Evolutionary conservation across 2,888 invertebrate genomes (phyloP).

Genomic region (Thymelicus lineola): DNA sequence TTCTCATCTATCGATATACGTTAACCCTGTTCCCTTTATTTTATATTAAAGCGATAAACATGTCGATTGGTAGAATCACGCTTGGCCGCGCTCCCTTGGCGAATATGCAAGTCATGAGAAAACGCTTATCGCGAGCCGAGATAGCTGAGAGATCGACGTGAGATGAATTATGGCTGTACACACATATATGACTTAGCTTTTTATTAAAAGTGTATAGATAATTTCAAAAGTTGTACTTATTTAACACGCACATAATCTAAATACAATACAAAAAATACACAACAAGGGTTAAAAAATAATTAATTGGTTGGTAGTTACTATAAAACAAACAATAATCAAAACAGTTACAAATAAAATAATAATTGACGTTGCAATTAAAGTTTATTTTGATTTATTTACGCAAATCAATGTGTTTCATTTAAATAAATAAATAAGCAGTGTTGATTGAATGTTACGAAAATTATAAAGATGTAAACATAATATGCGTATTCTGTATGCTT

Average conservation of each 20-base stretch:
- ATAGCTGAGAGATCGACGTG: constrained; percentile 68
- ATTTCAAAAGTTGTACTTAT: no score
- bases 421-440: background rate
- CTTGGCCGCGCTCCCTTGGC: constrained; percentile 74
- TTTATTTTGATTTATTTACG: no score
- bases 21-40: constrained; percentile 76
- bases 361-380: no score
- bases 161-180: constrained; percentile 74
- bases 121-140: constrained; percentile 79
- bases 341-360: no score
- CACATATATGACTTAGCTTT: constrained; percentile 62
- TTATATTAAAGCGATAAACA: constrained; percentile 85
- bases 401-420: background rate
- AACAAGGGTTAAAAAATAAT: no score
- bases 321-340: no score
- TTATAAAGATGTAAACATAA: constrained; percentile 31
- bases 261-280: no score
- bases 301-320: no score
- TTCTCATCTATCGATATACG: constrained; percentile 76
- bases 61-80: constrained; percentile 81
- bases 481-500: constrained; percentile 40
- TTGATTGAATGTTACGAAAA: background rate
- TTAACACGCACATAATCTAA: no score
- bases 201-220: no score
- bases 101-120: constrained; percentile 84